Evolutionary conservation across 1,140 invertebrate species (phyloP), one percentile per base, ranked within the genome.

Genomic region (Lepidurus arcticus): DNA sequence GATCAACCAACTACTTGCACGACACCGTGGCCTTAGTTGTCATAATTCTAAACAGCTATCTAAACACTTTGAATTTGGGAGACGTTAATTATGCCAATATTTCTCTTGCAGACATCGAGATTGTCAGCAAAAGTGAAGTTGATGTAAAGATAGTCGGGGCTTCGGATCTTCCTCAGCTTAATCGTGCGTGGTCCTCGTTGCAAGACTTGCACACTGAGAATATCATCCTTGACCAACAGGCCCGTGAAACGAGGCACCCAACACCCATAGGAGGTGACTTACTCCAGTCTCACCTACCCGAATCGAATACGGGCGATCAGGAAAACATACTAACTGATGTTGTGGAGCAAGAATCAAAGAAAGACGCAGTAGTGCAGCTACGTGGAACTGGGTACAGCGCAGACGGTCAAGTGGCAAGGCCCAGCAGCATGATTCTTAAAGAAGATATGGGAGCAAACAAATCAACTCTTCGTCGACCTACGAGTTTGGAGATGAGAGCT

Each of bases 111-210:
- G 53, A 65, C 8, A 65, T 7, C 53, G 53, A 47, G 10, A 47
- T 5, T 10, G 45, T 47, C 45, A 34, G 10, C 45, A 65, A 65
- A 8, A 9, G n/a, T 65, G 53, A 65, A 16, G 21, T n/a, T 16
- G 53, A 16, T n/a, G 21, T 13, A 65, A 13, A 65, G 7, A 4
- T 65, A 65, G 13, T n/a, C 53, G 9, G 5, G 8, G 16, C 53
- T 9, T 21, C 53, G 13, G 53, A 65, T 65, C 13, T 65, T 13
- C 16, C 53, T 0, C 53, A 65, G 53, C 13, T 65, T 10, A 65
- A 65, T 65, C 53, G 53, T 21, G 53, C n/a, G 9, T 65, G 53
- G 53, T 65, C 53, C 16, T 65, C 53, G n/a, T 65, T 65, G 53
- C 53, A 65, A 16, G 53, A 65, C 53, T 65, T 65, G 3, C 53